Base-by-base conservation (phyloP, 1,140 invertebrate genomes). In the Drosophila biarmipes region DNA sequence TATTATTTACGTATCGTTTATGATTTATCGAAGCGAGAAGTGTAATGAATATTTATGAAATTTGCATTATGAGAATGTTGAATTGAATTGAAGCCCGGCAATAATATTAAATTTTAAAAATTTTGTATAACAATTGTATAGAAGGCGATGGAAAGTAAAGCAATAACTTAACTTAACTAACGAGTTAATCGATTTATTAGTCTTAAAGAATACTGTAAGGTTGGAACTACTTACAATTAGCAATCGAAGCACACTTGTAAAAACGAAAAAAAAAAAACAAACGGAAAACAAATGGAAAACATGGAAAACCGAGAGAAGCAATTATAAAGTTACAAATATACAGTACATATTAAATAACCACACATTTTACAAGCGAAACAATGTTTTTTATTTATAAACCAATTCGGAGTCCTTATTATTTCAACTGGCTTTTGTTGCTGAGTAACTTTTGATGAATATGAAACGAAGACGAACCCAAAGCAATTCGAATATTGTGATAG, bases 401-500 rank as follows among this genome's bases (percentile, higher is more conserved):
- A 15, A 67, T 56, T 67, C 34, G 38, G 24, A 24, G 46, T 48
- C 24, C 31, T 51, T 73, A 17, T 77, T 61, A 77, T 40, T 46
- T 57, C 31, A 35, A 71, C 46, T 55, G 43, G 40, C 53, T 37
- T 69, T n/a, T 42, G 49, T 73, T 72, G 48, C 66, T 56, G 61
- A 74, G 35, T 72, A 61, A 58, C 43, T 71, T 63, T 59, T 46
- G 45, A 55, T 31, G 56, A 51, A 56, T 69, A 53, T 49, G 48
- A 46, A 46, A 55, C 37, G 37, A 46, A 19, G 68, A 46, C 24
- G 68, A 85, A 73, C 63, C 81, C 58, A 76, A 87, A 89, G 82
- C 82, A 87, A 87, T 87, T 89, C 84, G 71, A 82, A 62, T 79
- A 82, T 89, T 89, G 82, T 87, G 82, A 87, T 87, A 87, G 61